These are phyloP conservation scores for Stenichneumon culpator DNA, from an alignment of 2,888 invertebrate genomes.

Conservation along the genomic window DNA sequence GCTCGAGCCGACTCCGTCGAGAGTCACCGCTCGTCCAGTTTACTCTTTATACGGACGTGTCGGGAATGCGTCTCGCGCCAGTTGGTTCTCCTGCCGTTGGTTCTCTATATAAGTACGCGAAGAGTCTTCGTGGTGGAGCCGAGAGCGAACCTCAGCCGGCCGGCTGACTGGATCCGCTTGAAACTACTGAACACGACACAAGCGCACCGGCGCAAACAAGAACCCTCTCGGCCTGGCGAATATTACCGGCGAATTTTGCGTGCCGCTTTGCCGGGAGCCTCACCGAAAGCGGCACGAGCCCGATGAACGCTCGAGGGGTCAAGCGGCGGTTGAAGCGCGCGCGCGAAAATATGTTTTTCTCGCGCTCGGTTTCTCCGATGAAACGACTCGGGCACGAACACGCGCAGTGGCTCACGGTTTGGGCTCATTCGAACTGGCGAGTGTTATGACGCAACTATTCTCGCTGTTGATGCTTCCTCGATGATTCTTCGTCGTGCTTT, in stretches of 20 bases:
- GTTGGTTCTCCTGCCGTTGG: conserved; percentile 26
- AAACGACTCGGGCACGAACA: conserved; percentile 42
- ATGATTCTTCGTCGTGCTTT: conserved; percentile 32
- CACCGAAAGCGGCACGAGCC: conserved; percentile 52
- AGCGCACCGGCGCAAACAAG: not conserved
- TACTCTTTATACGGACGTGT: conserved; percentile 27
- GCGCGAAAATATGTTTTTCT: conserved; percentile 33
- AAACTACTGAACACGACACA: not conserved
- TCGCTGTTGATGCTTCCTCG: conserved; percentile 61
- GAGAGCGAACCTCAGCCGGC: not conserved
- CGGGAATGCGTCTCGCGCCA: conserved; percentile 61
- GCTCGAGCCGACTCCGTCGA: conserved; percentile 42
- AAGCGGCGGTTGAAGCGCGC: conserved; percentile 39
- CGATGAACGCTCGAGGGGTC: conserved; percentile 16
- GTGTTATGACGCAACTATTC: conserved; percentile 57
- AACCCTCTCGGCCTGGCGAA: too few relatives aligned
- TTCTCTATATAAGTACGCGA: conserved; percentile 13
- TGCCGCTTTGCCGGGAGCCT: not conserved
- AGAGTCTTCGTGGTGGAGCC: not conserved
- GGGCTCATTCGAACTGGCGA: conserved; percentile 25
- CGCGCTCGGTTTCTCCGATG: conserved; percentile 17
- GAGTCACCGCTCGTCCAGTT: not conserved
- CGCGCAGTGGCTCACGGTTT: conserved; percentile 48
- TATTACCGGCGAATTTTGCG: too few relatives aligned
- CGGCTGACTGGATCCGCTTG: not conserved